A percentile compares a stretch with the other conserved stretches of the same genome.
Evolutionary conservation across 1,140 invertebrate species (phyloP).

Genomic region (Teleogryllus occipitalis): DNA sequence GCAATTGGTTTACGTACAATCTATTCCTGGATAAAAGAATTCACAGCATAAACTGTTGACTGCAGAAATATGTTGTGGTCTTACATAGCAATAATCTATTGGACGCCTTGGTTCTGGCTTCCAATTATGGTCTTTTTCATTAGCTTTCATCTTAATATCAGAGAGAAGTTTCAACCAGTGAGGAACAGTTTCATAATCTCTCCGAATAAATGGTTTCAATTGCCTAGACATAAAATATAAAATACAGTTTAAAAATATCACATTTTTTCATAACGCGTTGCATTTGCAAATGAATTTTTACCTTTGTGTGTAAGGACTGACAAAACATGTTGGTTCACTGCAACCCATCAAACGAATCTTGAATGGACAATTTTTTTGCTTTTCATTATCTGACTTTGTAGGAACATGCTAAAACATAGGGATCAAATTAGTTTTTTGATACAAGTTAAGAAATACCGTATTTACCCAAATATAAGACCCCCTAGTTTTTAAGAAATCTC

Average conservation of each 20-base stretch:
- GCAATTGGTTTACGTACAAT: constrained; percentile 52
- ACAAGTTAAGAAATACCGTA: too few species aligned
- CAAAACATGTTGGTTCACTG: constrained; percentile 35
- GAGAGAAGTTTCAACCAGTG: constrained; percentile 61
- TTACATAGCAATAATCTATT: constrained; percentile 73
- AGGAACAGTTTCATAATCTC: constrained; percentile 54
- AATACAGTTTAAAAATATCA: neutral
- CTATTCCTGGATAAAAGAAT: constrained; percentile 86
- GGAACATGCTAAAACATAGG: neutral
- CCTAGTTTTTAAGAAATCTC: too few species aligned
- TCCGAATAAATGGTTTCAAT: constrained; percentile 68
- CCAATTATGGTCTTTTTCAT: constrained; percentile 47
- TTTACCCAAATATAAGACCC: too few species aligned
- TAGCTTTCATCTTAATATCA: constrained; percentile 54
- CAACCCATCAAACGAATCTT: constrained; percentile 28
- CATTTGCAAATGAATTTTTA: constrained; percentile 18
- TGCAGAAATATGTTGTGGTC: constrained; percentile 77
- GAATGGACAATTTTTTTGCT: constrained; percentile 8
- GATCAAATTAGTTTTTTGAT: too few species aligned
- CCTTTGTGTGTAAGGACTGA: constrained; percentile 41
- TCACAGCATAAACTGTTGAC: constrained; percentile 73
- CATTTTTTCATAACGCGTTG: neutral
- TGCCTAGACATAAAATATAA: constrained; percentile 39
- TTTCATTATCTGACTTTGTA: neutral
- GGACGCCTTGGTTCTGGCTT: constrained; percentile 37